A percentile compares a stretch with the other conserved stretches of the same genome.
Conservation (phyloP, 2,888 invertebrate species). For the Volucella zonaria region DNA sequence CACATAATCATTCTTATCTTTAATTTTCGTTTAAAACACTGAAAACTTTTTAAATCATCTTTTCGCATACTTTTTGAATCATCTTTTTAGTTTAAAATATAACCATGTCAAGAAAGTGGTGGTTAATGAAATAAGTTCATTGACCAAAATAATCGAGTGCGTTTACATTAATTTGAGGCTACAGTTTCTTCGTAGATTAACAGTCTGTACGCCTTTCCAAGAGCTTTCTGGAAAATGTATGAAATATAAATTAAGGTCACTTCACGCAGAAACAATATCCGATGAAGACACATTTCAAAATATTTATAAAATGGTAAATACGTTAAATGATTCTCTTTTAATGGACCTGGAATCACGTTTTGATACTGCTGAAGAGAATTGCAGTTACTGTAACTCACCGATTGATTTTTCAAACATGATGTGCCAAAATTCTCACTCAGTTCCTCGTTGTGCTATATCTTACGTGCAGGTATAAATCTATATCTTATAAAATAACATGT, state of each 20-base stretch:
- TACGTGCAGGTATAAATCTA: slow-evolving; percentile 76
- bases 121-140: slow-evolving; percentile 43
- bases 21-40: no score
- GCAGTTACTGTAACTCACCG: slow-evolving; percentile 74
- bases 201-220: slow-evolving; percentile 76
- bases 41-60: no score
- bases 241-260: slow-evolving; percentile 60
- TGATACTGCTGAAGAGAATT: slow-evolving; percentile 70
- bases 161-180: slow-evolving; percentile 59
- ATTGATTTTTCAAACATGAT: slow-evolving; percentile 65
- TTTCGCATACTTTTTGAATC: not conserved
- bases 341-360: slow-evolving; percentile 56
- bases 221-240: slow-evolving; percentile 74
- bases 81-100: slow-evolving; percentile 53
- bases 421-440: slow-evolving; percentile 75
- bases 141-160: slow-evolving; percentile 61
- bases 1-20: no score
- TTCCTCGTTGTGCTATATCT: slow-evolving; percentile 78
- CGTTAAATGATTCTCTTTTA: slow-evolving; percentile 48
- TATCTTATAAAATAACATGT: not conserved
- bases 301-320: slow-evolving; percentile 58
- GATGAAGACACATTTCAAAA: slow-evolving; percentile 64
- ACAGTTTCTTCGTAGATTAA: slow-evolving; percentile 40
- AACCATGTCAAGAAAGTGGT: slow-evolving; percentile 49
- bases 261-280: slow-evolving; percentile 41